Percentiles rank a stretch among this genome's conserved stretches.
Evolutionary conservation across 2,888 invertebrate species (phyloP).

Genomic region (Campaea margaritaria): DNA sequence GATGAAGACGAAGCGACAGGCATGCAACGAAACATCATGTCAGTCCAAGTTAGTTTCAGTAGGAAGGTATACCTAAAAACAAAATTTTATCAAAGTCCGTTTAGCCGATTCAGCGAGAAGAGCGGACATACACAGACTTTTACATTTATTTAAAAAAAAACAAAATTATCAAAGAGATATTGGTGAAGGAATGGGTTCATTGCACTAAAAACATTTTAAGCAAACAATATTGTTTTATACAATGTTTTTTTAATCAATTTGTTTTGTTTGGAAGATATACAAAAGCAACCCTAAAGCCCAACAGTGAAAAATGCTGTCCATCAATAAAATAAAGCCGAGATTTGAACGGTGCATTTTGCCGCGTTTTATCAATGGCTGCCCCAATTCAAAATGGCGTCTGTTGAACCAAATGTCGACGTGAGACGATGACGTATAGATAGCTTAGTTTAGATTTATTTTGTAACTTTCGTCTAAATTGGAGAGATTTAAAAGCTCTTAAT

Average conservation of each 20-base stretch:
- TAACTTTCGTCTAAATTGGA: slow-evolving; percentile 31
- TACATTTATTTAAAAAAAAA: too few species aligned
- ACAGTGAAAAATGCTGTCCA: slow-evolving; percentile 40
- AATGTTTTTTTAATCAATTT: too few species aligned
- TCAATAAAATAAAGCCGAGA: slow-evolving; percentile 52
- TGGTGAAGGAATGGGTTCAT: too few species aligned
- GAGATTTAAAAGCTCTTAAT: slow-evolving; percentile 20
- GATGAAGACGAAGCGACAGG: neutral
- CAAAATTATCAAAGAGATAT: too few species aligned
- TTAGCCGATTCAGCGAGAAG: too few species aligned
- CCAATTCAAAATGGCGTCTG: slow-evolving; percentile 44
- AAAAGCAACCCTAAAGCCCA: slow-evolving; percentile 1
- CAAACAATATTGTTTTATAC: too few species aligned
- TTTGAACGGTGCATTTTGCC: slow-evolving; percentile 55
- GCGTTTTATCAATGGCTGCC: slow-evolving; percentile 50
- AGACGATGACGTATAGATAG: slow-evolving; percentile 39
- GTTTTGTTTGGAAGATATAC: neutral
- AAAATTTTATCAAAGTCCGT: too few species aligned
- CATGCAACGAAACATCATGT: too few species aligned
- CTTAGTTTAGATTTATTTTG: slow-evolving; percentile 44
- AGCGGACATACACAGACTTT: too few species aligned
- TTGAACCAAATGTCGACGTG: slow-evolving; percentile 45
- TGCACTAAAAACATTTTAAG: too few species aligned
- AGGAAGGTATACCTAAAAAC: neutral
- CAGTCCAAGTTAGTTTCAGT: too few species aligned